A percentile compares a stretch with the other conserved stretches of the same genome.
Evolutionary conservation across 2,113 vertebrate genomes (phyloP).

Genomic region (Australoheros scitulus): DNA sequence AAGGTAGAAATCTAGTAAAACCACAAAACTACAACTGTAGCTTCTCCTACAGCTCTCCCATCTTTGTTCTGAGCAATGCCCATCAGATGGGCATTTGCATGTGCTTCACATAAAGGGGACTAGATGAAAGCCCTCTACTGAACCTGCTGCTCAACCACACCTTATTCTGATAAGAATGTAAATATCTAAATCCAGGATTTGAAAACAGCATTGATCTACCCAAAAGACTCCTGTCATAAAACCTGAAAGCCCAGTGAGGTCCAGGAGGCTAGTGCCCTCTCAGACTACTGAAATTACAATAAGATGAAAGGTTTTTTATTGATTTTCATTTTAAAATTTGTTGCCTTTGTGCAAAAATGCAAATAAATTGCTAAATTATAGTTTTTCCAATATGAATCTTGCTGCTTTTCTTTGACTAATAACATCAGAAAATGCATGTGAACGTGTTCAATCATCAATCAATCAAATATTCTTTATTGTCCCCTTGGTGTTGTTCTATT

Average conservation of each 20-base stretch:
- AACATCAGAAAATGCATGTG: not conserved
- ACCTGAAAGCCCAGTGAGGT: not conserved
- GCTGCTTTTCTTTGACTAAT: not conserved
- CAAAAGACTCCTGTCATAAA: not conserved
- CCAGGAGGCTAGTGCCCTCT: not conserved
- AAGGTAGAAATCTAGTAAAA: not conserved
- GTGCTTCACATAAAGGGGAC: not conserved
- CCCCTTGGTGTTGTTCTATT: fast-evolving
- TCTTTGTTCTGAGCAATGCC: not conserved
- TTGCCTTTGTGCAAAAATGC: not conserved
- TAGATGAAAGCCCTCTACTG: not conserved
- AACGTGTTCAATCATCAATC: no score
- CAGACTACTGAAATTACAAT: not conserved
- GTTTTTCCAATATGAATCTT: not conserved
- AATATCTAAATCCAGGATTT: not conserved
- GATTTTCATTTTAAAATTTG: not conserved
- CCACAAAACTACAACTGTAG: not conserved
- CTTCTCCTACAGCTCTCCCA: not conserved
- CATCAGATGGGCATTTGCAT: constrained; percentile 3
- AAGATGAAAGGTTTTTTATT: not conserved
- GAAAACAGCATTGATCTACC: not conserved
- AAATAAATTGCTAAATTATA: not conserved
- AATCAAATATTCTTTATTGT: no score
- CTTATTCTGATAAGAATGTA: not conserved
- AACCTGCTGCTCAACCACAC: not conserved